phyloP scores from a whole-genome alignment of 23 tunicate genomes.

The Ciona savignyi region DNA sequence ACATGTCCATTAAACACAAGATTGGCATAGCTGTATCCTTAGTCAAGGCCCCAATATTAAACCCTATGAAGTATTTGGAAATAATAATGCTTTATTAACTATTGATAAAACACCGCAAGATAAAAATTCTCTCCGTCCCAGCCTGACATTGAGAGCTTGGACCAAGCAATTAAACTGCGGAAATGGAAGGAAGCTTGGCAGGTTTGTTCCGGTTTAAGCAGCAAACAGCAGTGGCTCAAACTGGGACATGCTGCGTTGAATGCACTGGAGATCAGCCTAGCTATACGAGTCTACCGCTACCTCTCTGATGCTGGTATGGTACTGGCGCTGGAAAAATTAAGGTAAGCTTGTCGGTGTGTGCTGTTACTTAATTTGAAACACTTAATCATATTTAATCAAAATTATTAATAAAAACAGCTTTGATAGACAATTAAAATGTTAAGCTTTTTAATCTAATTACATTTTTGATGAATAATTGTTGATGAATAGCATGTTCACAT shows the following conservation, averaged over 20 bases:
- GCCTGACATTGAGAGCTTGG: constrained; percentile 28
- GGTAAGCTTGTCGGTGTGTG: too few species aligned
- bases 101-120: too few species aligned
- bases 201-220: constrained; percentile 27
- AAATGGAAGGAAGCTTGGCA: constrained; percentile 80
- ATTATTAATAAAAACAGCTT: too few species aligned
- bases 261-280: constrained; percentile 76
- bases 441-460: background rate
- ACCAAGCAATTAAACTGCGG: constrained; percentile 49
- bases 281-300: constrained; percentile 67
- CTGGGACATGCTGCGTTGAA: constrained; percentile 71
- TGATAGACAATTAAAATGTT: background rate
- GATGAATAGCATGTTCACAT: too few species aligned
- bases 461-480: background rate
- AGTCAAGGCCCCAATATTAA: too few species aligned
- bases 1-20: too few species aligned
- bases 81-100: too few species aligned
- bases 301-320: constrained; percentile 94
- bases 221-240: constrained; percentile 35
- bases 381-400: too few species aligned
- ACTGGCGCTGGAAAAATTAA: constrained; percentile 63
- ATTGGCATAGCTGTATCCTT: too few species aligned
- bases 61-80: too few species aligned
- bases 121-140: constrained; percentile 12
- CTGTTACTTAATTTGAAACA: too few species aligned